These are phyloP conservation scores for Nothocercus julius DNA, from an alignment of 2,113 vertebrate species.

Conservation along the genomic window DNA sequence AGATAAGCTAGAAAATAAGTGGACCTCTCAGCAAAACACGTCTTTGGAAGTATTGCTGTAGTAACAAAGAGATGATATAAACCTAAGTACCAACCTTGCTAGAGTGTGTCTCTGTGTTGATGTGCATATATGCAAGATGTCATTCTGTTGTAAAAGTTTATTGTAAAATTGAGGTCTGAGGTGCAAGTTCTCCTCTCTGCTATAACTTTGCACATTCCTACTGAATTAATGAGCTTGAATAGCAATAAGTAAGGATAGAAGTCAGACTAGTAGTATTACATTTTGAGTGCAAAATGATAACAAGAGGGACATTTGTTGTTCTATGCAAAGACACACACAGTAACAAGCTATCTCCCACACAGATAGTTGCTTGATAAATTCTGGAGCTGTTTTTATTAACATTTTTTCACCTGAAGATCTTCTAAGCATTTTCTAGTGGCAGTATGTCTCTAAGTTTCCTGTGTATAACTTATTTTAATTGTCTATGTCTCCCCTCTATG, in stretches of 20 bases:
- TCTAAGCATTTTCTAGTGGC: not conserved
- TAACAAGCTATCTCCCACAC: not conserved
- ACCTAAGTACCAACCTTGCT: not conserved
- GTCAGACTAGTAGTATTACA: not conserved
- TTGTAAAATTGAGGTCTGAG: not conserved
- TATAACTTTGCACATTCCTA: not conserved
- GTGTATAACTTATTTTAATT: not conserved
- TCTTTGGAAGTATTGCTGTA: not conserved
- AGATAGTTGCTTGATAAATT: not conserved
- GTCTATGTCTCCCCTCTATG: not conserved
- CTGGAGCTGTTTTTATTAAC: not conserved
- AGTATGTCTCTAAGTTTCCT: not conserved
- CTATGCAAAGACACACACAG: not conserved
- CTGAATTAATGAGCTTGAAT: not conserved
- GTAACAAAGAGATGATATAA: not conserved
- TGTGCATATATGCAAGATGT: not conserved
- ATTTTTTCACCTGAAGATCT: not conserved
- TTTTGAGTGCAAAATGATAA: not conserved
- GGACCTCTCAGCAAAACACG: not conserved
- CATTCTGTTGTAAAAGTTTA: not conserved
- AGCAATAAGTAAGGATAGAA: not conserved
- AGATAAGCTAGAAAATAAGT: not conserved
- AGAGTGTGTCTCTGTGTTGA: not conserved
- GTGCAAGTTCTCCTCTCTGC: not conserved
- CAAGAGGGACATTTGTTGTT: not conserved